Percentiles rank a stretch among this genome's conserved stretches.
These are phyloP conservation scores for Calcarius lapponicus DNA, from an alignment of 2,797 vertebrate species.

Conservation along the genomic window DNA sequence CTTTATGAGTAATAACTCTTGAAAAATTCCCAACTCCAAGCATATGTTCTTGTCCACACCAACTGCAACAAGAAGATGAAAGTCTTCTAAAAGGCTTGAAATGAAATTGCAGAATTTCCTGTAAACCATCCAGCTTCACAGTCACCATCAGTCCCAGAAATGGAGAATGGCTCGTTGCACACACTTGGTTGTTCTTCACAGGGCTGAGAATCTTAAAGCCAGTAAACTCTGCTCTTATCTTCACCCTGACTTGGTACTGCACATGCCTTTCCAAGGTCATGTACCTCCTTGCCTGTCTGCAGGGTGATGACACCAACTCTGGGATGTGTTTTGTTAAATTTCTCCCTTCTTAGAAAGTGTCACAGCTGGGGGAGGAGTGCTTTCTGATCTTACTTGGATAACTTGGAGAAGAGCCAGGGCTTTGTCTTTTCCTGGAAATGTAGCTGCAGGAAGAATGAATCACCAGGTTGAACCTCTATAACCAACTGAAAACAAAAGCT, in stretches of 20 bases:
- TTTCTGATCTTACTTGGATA: constrained; percentile 17
- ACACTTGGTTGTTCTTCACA: background rate
- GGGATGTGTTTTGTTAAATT: background rate
- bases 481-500: constrained; percentile 63
- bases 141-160: background rate
- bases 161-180: background rate
- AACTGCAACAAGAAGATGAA: background rate
- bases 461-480: constrained; percentile 43
- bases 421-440: constrained; percentile 63
- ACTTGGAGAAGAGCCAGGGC: constrained; percentile 48
- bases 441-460: constrained; percentile 65
- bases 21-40: background rate
- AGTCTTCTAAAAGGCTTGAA: background rate
- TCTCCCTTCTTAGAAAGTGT: constrained; percentile 61
- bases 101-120: background rate
- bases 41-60: background rate
- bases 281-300: background rate
- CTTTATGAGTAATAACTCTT: background rate
- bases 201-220: background rate
- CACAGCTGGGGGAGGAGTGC: background rate
- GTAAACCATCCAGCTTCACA: background rate
- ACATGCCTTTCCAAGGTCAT: background rate
- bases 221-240: background rate
- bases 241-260: background rate
- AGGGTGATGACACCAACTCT: background rate